Evolutionary conservation across 2,888 invertebrate species (phyloP).

Genomic region (Apoda limacodes): DNA sequence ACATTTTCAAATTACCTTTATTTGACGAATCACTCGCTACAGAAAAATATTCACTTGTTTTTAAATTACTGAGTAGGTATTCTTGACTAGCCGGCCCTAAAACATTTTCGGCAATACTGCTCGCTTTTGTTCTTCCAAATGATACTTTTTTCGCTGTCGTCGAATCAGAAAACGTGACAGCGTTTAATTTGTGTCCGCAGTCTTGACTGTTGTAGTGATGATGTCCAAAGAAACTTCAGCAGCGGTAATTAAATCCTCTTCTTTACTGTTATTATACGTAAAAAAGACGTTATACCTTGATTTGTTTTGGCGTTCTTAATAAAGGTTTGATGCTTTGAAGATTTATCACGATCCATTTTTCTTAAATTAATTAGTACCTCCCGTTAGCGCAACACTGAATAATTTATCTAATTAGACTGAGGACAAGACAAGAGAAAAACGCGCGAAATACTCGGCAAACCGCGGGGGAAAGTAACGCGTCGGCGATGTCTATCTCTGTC

Average conservation of each 20-base stretch:
- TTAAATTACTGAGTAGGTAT: slow-evolving; percentile 11
- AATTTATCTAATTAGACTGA: too few relatives aligned
- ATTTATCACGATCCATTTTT: slow-evolving; percentile 9
- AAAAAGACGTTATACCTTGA: slow-evolving; percentile 5
- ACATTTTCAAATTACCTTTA: slow-evolving; percentile 11
- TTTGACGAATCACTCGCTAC: slow-evolving; percentile 12
- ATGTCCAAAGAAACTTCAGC: slow-evolving; percentile 10
- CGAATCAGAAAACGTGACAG: slow-evolving; percentile 12
- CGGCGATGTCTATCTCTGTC: too few relatives aligned
- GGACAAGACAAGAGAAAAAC: too few relatives aligned
- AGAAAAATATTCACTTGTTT: slow-evolving; percentile 12
- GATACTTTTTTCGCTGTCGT: slow-evolving; percentile 11
- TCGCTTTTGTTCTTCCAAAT: slow-evolving; percentile 11
- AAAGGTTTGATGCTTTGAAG: too few relatives aligned
- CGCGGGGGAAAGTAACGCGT: too few relatives aligned
- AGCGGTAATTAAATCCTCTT: slow-evolving; percentile 11
- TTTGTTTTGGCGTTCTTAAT: slow-evolving; percentile 2
- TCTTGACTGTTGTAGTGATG: slow-evolving; percentile 10
- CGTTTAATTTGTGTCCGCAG: slow-evolving; percentile 12
- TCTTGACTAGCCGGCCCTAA: slow-evolving; percentile 11
- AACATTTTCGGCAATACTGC: slow-evolving; percentile 11
- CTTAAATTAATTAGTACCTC: slow-evolving; percentile 1
- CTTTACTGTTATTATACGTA: slow-evolving; percentile 7
- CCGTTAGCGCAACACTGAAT: slow-evolving; percentile 8
- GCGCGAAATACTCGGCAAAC: too few relatives aligned